phyloP scores from a whole-genome alignment of 2,888 invertebrate species.

The Cryptocheilus praepositus region DNA sequence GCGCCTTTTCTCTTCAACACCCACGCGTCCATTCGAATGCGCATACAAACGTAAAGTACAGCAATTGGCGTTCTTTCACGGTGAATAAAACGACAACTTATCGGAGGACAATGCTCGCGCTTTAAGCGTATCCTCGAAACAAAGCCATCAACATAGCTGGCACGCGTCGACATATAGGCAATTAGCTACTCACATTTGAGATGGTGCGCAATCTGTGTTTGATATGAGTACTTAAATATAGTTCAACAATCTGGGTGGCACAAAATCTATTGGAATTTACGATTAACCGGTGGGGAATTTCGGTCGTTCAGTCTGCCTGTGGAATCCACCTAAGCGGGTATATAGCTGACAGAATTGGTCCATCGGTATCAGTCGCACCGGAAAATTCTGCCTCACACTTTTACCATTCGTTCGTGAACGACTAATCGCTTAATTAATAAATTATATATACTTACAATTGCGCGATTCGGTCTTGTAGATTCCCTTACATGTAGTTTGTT shows the following conservation, averaged over 20 bases:
- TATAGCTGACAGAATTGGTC: conserved; percentile 31
- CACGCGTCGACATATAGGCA: conserved; percentile 16
- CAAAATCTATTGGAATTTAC: conserved; percentile 26
- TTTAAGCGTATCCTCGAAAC: conserved; percentile 26
- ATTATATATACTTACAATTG: conserved; percentile 59
- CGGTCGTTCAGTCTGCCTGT: neutral
- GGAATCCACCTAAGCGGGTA: neutral
- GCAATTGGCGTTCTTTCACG: conserved; percentile 43
- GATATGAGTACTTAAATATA: too few relatives aligned
- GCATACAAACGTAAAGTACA: conserved; percentile 46
- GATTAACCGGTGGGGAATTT: conserved; percentile 22
- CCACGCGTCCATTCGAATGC: conserved; percentile 51
- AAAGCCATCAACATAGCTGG: conserved; percentile 9
- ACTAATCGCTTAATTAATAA: conserved; percentile 64
- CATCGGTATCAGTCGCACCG: conserved; percentile 32
- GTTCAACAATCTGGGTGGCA: neutral
- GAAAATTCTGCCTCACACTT: conserved; percentile 41
- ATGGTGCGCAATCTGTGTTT: neutral
- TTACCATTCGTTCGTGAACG: conserved; percentile 49
- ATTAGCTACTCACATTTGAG: conserved; percentile 26
- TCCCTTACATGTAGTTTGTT: conserved; percentile 44
- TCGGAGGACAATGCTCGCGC: conserved; percentile 35
- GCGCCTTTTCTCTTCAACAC: conserved; percentile 47
- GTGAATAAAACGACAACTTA: conserved; percentile 32
- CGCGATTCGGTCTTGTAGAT: conserved; percentile 25